Percentiles rank a stretch among this genome's conserved stretches.
Conservation (phyloP, 1,140 invertebrate genomes). For the Triops longicaudatus region DNA sequence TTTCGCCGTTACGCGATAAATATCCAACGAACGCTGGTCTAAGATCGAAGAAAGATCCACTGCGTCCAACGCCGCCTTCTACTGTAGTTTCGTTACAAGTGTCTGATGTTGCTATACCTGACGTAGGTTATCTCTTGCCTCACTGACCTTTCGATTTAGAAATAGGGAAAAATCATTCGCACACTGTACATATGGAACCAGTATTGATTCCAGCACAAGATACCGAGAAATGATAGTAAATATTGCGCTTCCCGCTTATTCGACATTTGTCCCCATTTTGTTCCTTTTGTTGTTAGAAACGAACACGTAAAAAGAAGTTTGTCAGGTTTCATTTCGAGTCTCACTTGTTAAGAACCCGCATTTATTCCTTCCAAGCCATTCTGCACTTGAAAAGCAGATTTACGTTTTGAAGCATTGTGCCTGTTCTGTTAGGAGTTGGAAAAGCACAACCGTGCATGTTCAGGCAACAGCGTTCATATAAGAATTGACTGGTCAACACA, state of each 20-base stretch:
- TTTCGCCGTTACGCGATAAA: neutral
- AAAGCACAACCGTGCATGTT: neutral
- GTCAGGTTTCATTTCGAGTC: neutral
- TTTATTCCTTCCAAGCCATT: neutral
- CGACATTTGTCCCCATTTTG: neutral
- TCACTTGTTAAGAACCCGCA: conserved; percentile 6
- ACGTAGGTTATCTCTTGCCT: neutral
- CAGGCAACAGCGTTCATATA: neutral
- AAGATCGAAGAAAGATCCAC: neutral
- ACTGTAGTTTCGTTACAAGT: neutral
- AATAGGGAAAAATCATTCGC: neutral
- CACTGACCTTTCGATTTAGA: neutral
- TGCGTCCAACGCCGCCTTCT: neutral
- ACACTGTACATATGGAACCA: neutral
- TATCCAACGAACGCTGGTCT: neutral
- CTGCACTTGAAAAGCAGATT: no score
- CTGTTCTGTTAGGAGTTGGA: neutral
- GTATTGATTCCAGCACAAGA: neutral
- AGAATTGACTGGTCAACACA: neutral
- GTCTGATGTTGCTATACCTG: neutral
- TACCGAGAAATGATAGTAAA: neutral
- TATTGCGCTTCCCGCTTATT: conserved; percentile 4
- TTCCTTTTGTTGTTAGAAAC: neutral
- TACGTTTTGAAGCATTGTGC: no score
- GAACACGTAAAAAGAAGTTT: neutral